Evolutionary conservation across 2,888 invertebrate genomes (phyloP), one percentile per base, ranked within the genome.

Genomic region (Oscheius sp.): DNA sequence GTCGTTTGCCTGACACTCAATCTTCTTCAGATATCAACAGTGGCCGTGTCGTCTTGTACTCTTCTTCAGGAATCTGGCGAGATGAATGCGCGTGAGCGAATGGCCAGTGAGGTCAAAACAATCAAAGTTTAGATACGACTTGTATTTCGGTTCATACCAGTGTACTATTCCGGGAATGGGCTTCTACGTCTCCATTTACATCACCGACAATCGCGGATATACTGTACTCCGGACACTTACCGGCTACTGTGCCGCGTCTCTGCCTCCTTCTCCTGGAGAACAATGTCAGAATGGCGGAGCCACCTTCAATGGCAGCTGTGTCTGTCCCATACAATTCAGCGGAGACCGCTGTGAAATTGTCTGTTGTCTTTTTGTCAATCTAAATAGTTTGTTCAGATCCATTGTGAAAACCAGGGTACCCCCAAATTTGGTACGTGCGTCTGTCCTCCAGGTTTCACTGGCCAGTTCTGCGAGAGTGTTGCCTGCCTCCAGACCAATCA

Each of bases 241-340:
- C 9, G 78, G 79, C 9, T 78, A 77, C 53, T 84, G 84, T 63
- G 73, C 82, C 16, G 73, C 79, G 3, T 23, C 63, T 61, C 35
- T 49, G n/a, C 71, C 49, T 25, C 76, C 45, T 25, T 70, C 58
- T 69, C 70, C 73, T 18, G 77, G 76, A 23, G 72, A 63, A 12
- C 72, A 77, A n/a, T 84, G 84, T 59, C 52, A 73, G 35, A 84
- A 84, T 46, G 84, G 84, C 21, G 84, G 84, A 41, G 84, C 78
- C 1, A 73, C 52, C 9, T 75, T 69, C 56, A 79, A 78, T 27
- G 78, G 76, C 46, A 81, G 78, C 0, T 82, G 82, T 52, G 59
- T 75, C 55, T 82, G 82, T 45, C 71, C 77, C 6, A 66, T 71
- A 29, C 80, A 80, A 63, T 82, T 77, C 59, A 70, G 64, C 18